Evolutionary conservation across 2,113 vertebrate species (phyloP).

Genomic region (Channa maculata): DNA sequence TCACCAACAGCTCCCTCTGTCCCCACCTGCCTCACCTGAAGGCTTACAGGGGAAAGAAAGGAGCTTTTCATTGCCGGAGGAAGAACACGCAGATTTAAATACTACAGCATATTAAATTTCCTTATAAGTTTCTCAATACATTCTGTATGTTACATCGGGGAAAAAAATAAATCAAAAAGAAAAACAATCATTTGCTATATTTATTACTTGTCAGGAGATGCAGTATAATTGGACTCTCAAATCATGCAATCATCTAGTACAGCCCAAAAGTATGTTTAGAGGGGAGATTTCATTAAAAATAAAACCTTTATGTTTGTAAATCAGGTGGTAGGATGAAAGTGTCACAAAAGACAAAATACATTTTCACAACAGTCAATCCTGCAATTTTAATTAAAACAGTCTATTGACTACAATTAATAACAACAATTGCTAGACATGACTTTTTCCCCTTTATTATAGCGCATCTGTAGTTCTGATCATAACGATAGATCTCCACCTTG

Average conservation of each 20-base stretch:
- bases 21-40: slow-evolving; percentile 45
- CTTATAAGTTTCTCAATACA: too few relatives aligned
- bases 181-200: too few relatives aligned
- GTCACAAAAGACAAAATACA: not conserved
- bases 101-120: too few relatives aligned
- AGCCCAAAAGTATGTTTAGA: too few relatives aligned
- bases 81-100: slow-evolving; percentile 11
- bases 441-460: not conserved
- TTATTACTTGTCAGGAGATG: not conserved
- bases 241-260: slow-evolving; percentile 11
- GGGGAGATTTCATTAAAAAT: too few relatives aligned
- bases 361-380: not conserved
- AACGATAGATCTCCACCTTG: slow-evolving; percentile 17
- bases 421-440: too few relatives aligned
- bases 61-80: not conserved
- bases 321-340: not conserved
- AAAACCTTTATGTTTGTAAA: too few relatives aligned
- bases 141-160: too few relatives aligned
- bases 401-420: too few relatives aligned
- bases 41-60: slow-evolving; percentile 6
- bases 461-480: not conserved
- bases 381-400: not conserved
- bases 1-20: slow-evolving; percentile 37
- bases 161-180: too few relatives aligned
- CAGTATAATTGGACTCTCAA: slow-evolving; percentile 8